A percentile compares a stretch with the other conserved stretches of the same genome.
Evolutionary conservation across 2,888 invertebrate species (phyloP).

Genomic region (Caenorhabditis parvicauda): DNA sequence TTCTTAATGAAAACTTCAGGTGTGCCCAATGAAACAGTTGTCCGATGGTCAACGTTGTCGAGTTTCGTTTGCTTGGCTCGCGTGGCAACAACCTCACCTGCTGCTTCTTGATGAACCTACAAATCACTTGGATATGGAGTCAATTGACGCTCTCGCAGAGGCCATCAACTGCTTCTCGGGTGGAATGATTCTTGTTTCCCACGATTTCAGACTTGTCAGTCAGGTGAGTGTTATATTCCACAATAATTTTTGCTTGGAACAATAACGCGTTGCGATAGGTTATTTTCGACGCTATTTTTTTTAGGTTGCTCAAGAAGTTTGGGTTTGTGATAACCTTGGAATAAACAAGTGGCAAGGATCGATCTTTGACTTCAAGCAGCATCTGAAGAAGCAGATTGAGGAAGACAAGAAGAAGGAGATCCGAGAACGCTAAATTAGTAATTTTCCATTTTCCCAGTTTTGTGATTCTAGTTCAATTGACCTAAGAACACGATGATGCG

Average conservation of each 20-base stretch:
- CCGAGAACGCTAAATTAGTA: conserved; percentile 31
- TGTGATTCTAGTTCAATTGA: no score
- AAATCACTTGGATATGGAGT: conserved; percentile 77
- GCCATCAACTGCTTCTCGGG: conserved; percentile 97
- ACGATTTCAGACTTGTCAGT: conserved; percentile 97
- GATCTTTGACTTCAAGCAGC: conserved; percentile 92
- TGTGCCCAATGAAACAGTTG: conserved; percentile 87
- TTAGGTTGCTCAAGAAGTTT: conserved; percentile 96
- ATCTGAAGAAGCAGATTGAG: conserved; percentile 81
- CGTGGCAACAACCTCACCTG: conserved; percentile 94
- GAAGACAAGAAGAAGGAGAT: conserved; percentile 68
- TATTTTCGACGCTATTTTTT: conserved; percentile 1
- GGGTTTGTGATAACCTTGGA: conserved; percentile 94
- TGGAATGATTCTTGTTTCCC: conserved; percentile 96
- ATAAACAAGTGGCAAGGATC: conserved; percentile 95
- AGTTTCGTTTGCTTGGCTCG: conserved; percentile 96
- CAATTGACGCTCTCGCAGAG: conserved; percentile 94
- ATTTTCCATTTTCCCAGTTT: no score
- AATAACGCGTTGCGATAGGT: not conserved
- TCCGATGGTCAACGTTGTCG: conserved; percentile 97
- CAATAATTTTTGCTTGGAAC: not conserved
- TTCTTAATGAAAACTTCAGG: conserved; percentile 66
- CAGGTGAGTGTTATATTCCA: conserved; percentile 73
- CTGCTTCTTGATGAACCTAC: conserved; percentile 79
- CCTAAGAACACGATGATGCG: no score